Evolutionary conservation across 2,888 invertebrate genomes (phyloP), one percentile per base, ranked within the genome.

Genomic region (Cataglyphis albicans): DNA sequence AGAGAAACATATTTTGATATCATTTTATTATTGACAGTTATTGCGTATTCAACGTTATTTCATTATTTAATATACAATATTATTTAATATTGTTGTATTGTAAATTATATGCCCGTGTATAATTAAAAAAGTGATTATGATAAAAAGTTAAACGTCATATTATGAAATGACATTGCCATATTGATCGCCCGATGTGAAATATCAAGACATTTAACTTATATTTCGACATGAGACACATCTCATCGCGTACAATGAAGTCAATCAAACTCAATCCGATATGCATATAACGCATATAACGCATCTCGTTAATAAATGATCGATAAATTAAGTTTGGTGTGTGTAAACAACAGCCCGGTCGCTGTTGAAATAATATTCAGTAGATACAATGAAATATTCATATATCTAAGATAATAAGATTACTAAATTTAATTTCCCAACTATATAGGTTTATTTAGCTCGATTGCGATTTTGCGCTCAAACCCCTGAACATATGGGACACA

Each of bases 241-340:
- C 18, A n/a, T 83, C 21, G 48, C 67, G 44, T 18, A 41, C 72
- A 55, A 81, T 70, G 72, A 44, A 80, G 65, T 81, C 75, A 81
- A 87, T 87, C 82, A 76, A 67, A 75, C 67, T 85, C 80, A 57
- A 52, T 52, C 52, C 7, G 52, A 52, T 72, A 35, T 57, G 75
- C 87, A 76, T 55, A 57, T 32, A 55, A 55, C 18, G 75, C 87
- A 76, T 55, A 57, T 32, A 55, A 55, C 18, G 61, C 35, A 35
- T 29, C 41, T 38, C 32, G 78, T 82, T 87, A 85, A 87, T 75
- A 87, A 85, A 85, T 70, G 57, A 85, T 85, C 85, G 38, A 85
- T 82, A 80, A 72, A 80, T 80, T 72, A 72, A 44, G 72, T 80
- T 72, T 61, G 41, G 44, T 44, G 32, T 10, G 0, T 44, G 32